Percentiles rank a stretch among this genome's conserved stretches.
These are phyloP conservation scores for Hydroisotoma schaefferi DNA, from an alignment of 2,888 invertebrate genomes.

Conservation along the genomic window DNA sequence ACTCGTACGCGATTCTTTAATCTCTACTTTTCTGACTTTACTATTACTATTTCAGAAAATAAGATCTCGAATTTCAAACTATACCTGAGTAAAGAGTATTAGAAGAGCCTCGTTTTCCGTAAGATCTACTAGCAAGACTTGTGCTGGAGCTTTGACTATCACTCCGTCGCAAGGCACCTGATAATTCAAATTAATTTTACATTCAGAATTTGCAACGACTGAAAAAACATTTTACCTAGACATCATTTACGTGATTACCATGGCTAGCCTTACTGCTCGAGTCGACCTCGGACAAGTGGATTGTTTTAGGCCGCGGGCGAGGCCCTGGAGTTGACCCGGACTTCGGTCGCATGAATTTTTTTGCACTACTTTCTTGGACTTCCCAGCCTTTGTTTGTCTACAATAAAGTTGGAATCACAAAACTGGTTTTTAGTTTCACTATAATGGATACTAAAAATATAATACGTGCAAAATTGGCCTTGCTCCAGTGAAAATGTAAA, in stretches of 20 bases:
- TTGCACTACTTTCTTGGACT: slow-evolving; percentile 47
- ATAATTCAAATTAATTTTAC: slow-evolving; percentile 6
- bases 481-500: neutral
- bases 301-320: slow-evolving; percentile 82
- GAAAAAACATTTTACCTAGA: neutral
- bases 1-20: neutral
- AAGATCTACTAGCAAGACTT: slow-evolving; percentile 46
- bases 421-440: neutral
- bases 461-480: too few species aligned
- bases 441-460: neutral
- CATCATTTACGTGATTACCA: neutral
- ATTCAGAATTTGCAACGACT: neutral
- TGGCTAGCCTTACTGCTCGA: slow-evolving; percentile 52
- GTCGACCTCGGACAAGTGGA: slow-evolving; percentile 67
- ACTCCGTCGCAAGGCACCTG: slow-evolving; percentile 46
- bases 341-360: slow-evolving; percentile 59
- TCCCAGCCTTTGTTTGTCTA: slow-evolving; percentile 46
- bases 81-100: slow-evolving; percentile 45
- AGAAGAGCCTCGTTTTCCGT: slow-evolving; percentile 46
- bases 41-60: neutral
- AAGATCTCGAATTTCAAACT: neutral
- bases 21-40: neutral
- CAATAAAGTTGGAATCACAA: neutral
- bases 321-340: slow-evolving; percentile 54
- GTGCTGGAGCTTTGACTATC: slow-evolving; percentile 48